Evolutionary conservation across 1,140 invertebrate species (phyloP).

Genomic region (Camponotus vicinus): DNA sequence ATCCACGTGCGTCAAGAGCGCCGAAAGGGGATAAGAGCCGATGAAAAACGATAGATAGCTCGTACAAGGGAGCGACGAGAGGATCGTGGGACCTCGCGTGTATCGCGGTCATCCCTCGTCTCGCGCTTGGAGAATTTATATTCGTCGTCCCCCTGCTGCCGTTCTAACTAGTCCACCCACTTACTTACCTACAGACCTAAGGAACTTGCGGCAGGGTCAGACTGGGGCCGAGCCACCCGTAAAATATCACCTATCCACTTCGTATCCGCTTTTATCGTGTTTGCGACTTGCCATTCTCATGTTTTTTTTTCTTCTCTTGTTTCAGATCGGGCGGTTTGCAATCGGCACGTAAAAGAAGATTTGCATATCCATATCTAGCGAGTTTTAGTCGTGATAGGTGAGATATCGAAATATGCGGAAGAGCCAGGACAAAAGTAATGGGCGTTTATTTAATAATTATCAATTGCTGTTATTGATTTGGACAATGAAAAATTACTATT

Average conservation of each 20-base stretch:
- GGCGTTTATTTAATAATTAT: neutral
- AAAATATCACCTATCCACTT: slow-evolving; percentile 83
- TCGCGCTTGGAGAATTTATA: slow-evolving; percentile 83
- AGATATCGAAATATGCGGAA: neutral
- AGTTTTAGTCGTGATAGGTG: slow-evolving; percentile 76
- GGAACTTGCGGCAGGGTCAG: slow-evolving; percentile 70
- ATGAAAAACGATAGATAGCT: slow-evolving; percentile 60
- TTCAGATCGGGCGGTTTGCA: neutral
- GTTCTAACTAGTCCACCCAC: slow-evolving; percentile 85
- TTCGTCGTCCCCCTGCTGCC: slow-evolving; percentile 83
- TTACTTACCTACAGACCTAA: slow-evolving; percentile 82
- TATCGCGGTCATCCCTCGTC: slow-evolving; percentile 84
- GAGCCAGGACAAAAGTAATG: neutral
- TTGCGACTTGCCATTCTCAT: slow-evolving; percentile 33
- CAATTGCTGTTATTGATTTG: neutral
- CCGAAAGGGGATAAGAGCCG: slow-evolving; percentile 46
- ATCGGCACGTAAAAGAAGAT: slow-evolving; percentile 69
- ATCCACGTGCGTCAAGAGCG: slow-evolving; percentile 16
- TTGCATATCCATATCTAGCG: slow-evolving; percentile 75
- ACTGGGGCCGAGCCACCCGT: slow-evolving; percentile 76
- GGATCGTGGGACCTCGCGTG: slow-evolving; percentile 81
- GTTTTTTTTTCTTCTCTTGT: neutral
- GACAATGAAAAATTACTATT: neutral
- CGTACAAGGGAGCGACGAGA: slow-evolving; percentile 57
- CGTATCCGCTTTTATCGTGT: slow-evolving; percentile 67